Evolutionary conservation across 2,888 invertebrate species (phyloP).

Genomic region (Silvanus unidentatus): DNA sequence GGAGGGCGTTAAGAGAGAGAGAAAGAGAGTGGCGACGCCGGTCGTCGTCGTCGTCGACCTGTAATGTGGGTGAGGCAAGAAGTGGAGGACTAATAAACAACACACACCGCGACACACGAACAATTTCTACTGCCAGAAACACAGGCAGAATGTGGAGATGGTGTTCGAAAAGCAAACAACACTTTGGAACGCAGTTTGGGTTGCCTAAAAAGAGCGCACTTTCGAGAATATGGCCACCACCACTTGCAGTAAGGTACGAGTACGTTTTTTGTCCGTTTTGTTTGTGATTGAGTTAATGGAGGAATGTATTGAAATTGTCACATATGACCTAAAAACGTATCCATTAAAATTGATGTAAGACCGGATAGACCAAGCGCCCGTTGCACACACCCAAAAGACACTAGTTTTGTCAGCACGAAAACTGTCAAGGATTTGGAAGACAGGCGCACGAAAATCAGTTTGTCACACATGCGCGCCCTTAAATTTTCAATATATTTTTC

Average conservation of each 20-base stretch:
- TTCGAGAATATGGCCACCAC: conserved; percentile 30
- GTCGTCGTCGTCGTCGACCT: conserved; percentile 4
- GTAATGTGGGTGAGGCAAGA: conserved; percentile 23
- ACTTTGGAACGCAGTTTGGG: conserved; percentile 25
- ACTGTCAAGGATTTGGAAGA: conserved; percentile 29
- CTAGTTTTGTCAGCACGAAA: conserved; percentile 25
- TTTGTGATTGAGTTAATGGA: not conserved
- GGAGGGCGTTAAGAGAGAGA: conserved; percentile 28
- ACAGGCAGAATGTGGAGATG: too few species aligned
- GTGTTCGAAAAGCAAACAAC: too few species aligned
- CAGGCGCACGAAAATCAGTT: conserved; percentile 21
- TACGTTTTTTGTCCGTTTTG: conserved; percentile 6
- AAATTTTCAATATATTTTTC: too few species aligned
- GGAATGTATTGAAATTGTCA: not conserved
- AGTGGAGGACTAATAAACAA: not conserved
- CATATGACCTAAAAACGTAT: not conserved
- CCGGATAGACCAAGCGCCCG: conserved; percentile 5
- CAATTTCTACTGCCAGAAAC: conserved; percentile 12
- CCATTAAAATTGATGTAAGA: too few species aligned
- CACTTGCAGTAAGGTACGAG: conserved; percentile 6
- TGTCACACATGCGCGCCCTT: conserved; percentile 24
- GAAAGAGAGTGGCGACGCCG: conserved; percentile 23
- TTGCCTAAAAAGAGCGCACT: conserved; percentile 33
- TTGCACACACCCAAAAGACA: conserved; percentile 29
- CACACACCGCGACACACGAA: conserved; percentile 27